These are phyloP conservation scores for Turritopsis rubra DNA, from an alignment of 30 jellyfish, hydroid and myxozoan species.

Conservation along the genomic window DNA sequence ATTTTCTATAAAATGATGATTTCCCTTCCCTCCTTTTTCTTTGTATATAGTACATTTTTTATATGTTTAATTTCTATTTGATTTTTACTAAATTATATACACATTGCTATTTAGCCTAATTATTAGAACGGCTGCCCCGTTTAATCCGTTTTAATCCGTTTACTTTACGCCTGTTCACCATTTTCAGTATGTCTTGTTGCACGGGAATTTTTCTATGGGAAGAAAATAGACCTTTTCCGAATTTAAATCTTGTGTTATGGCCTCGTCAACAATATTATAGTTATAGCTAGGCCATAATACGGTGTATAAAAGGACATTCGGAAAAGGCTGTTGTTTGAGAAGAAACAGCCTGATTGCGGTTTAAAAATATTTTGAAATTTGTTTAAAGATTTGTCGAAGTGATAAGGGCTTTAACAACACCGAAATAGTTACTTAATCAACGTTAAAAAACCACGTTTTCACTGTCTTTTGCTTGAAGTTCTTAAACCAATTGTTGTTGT, in stretches of 20 bases:
- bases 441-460: too few species aligned
- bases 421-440: too few species aligned
- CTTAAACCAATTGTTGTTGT: too few species aligned
- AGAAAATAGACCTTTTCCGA: too few species aligned
- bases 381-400: neutral
- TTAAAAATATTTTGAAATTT: neutral
- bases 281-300: too few species aligned
- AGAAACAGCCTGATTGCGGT: neutral
- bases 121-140: neutral
- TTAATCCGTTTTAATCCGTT: neutral
- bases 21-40: too few species aligned
- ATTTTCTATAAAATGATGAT: neutral
- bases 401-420: neutral
- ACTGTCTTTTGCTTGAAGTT: too few species aligned
- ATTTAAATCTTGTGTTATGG: too few species aligned
- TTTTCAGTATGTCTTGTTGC: too few species aligned
- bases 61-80: conserved; percentile 12
- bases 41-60: conserved; percentile 8
- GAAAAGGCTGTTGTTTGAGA: neutral
- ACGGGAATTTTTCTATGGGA: too few species aligned
- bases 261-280: too few species aligned
- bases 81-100: conserved; percentile 15
- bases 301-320: neutral
- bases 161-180: too few species aligned
- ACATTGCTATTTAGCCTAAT: neutral